A percentile compares a stretch with the other conserved stretches of the same genome.
Evolutionary conservation across 2,113 vertebrate genomes (phyloP).

Genomic region (Trogon melanurus): DNA sequence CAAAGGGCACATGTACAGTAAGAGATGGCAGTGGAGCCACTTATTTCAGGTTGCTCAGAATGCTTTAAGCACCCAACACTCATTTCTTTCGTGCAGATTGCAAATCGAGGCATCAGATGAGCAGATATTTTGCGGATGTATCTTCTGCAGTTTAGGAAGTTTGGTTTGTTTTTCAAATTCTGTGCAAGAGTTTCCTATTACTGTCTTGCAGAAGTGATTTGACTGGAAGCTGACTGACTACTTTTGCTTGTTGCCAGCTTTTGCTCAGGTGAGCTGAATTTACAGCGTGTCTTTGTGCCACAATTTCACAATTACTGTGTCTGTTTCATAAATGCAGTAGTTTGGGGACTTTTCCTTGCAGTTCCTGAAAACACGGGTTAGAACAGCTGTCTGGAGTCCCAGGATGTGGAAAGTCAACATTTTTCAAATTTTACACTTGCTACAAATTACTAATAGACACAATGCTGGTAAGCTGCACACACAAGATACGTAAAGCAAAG

Average conservation of each 20-base stretch:
- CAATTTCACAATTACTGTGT: fast-evolving
- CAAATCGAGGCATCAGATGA: not conserved
- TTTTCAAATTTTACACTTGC: not conserved
- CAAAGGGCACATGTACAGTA: fast-evolving
- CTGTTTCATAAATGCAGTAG: not conserved
- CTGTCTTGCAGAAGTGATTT: not conserved
- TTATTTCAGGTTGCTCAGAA: not conserved
- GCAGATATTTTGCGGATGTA: not conserved
- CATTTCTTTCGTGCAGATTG: fast-evolving
- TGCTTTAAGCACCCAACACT: not conserved
- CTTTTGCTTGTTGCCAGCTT: not conserved
- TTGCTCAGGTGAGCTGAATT: not conserved
- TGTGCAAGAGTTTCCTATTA: not conserved
- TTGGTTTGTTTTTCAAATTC: not conserved
- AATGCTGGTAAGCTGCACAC: not conserved
- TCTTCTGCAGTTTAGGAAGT: not conserved
- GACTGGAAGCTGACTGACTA: not conserved
- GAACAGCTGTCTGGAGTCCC: not conserved
- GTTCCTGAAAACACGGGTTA: not conserved
- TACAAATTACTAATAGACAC: not conserved
- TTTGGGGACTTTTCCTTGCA: not conserved
- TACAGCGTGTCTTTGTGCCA: not conserved
- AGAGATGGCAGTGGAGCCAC: fast-evolving
- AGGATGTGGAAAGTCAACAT: not conserved
- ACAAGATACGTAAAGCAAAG: not conserved